Evolutionary conservation across 2,797 vertebrate species (phyloP).

Genomic region (Propithecus deckenii): DNA sequence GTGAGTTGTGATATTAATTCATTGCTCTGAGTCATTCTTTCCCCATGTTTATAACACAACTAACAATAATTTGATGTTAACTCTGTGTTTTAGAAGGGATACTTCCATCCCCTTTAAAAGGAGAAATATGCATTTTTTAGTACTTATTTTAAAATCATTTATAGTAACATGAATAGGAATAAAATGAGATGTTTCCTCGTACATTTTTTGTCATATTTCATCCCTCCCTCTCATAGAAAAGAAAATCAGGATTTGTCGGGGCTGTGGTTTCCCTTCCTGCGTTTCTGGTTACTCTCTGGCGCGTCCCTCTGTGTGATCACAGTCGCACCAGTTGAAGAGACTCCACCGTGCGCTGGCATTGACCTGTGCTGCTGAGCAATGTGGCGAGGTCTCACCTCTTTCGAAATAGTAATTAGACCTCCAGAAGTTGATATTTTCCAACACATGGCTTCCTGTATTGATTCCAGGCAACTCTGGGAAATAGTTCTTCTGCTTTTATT

Average conservation of each 20-base stretch:
- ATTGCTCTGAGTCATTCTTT: neutral
- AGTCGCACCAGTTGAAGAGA: neutral
- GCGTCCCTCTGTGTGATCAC: neutral
- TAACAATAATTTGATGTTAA: neutral
- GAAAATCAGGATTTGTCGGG: neutral
- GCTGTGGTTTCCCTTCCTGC: neutral
- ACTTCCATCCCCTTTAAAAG: neutral
- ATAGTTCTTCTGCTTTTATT: neutral
- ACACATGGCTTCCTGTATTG: neutral
- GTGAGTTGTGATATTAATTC: neutral
- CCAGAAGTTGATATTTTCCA: neutral
- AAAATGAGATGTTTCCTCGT: neutral
- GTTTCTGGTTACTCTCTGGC: neutral
- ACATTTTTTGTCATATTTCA: neutral
- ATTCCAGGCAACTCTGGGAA: neutral
- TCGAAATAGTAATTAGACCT: neutral
- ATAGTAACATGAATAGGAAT: neutral
- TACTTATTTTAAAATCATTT: neutral
- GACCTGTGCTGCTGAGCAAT: neutral
- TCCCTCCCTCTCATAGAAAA: neutral
- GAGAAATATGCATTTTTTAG: neutral
- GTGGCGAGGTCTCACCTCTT: neutral
- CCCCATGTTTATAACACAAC: neutral
- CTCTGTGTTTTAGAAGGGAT: neutral
- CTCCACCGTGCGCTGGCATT: rapidly evolving